Percentiles rank a stretch among this genome's conserved stretches.
Evolutionary conservation across 2,888 invertebrate genomes (phyloP).

Genomic region (Baccha elongata): DNA sequence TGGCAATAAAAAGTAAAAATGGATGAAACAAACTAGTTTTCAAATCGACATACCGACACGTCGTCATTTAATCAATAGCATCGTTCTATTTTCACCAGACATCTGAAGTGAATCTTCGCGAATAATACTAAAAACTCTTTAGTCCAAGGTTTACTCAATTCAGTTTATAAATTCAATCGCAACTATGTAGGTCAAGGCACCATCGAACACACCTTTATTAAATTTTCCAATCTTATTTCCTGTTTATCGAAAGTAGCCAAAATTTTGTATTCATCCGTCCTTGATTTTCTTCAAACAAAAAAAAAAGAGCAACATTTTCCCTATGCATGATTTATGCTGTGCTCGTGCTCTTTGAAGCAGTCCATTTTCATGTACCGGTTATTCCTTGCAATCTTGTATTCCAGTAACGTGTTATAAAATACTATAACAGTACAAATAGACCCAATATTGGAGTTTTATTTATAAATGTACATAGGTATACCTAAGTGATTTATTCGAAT

Average conservation of each 20-base stretch:
- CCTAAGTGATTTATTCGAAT: background rate
- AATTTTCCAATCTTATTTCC: slow-evolving; percentile 17
- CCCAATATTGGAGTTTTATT: background rate
- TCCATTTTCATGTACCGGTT: slow-evolving; percentile 44
- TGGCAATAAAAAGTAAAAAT: too few relatives aligned
- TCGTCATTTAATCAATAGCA: too few relatives aligned
- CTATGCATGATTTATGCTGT: background rate
- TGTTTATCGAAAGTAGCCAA: slow-evolving; percentile 46
- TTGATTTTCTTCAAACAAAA: slow-evolving; percentile 36
- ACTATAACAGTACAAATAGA: slow-evolving; percentile 5
- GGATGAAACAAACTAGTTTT: too few relatives aligned
- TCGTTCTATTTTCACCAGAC: too few relatives aligned
- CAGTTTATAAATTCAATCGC: too few relatives aligned
- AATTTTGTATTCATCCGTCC: slow-evolving; percentile 61
- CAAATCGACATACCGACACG: too few relatives aligned
- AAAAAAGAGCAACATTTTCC: background rate
- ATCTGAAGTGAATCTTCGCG: too few relatives aligned
- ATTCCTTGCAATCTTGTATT: slow-evolving; percentile 17
- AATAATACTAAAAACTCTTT: too few relatives aligned
- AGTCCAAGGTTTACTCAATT: too few relatives aligned
- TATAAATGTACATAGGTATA: background rate
- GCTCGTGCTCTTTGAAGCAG: too few relatives aligned
- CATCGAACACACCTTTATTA: background rate
- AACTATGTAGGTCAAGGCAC: background rate
- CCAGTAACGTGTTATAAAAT: background rate